These are phyloP conservation scores for Drosophila prostipennis DNA, from an alignment of 2,888 invertebrate species.

Conservation along the genomic window DNA sequence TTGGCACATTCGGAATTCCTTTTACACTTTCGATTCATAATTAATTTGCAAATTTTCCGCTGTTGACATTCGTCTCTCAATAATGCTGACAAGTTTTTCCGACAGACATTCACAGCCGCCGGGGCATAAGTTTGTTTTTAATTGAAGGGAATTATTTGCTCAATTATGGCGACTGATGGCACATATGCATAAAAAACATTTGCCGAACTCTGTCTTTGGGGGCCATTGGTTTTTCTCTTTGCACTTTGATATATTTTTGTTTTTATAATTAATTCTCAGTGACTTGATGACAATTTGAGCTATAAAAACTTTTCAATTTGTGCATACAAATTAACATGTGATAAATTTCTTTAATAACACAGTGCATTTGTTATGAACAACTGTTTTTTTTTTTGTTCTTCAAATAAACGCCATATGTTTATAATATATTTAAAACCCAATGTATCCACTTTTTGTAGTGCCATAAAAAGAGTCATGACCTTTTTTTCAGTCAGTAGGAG, in stretches of 20 bases:
- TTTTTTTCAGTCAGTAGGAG: slow-evolving; percentile 6
- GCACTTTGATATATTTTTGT: neutral
- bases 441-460: neutral
- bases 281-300: slow-evolving; percentile 24
- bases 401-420: slow-evolving; percentile 28
- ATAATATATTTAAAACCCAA: slow-evolving; percentile 17
- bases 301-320: slow-evolving; percentile 41
- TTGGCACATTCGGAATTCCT: slow-evolving; percentile 27
- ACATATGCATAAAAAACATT: slow-evolving; percentile 28
- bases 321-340: slow-evolving; percentile 35
- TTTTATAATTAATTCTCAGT: slow-evolving; percentile 17
- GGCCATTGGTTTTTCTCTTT: slow-evolving; percentile 6
- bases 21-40: slow-evolving; percentile 31
- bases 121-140: slow-evolving; percentile 38
- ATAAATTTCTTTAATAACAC: slow-evolving; percentile 37
- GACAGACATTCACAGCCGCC: slow-evolving; percentile 34
- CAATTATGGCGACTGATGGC: slow-evolving; percentile 31
- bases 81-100: slow-evolving; percentile 34
- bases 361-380: slow-evolving; percentile 18
- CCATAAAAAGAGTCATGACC: slow-evolving; percentile 7
- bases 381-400: neutral
- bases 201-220: slow-evolving; percentile 31
- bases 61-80: slow-evolving; percentile 38
- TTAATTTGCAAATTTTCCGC: slow-evolving; percentile 34
- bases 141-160: slow-evolving; percentile 40